Conservation (phyloP, 2,888 invertebrate species). For the Epinotia bilunana region DNA sequence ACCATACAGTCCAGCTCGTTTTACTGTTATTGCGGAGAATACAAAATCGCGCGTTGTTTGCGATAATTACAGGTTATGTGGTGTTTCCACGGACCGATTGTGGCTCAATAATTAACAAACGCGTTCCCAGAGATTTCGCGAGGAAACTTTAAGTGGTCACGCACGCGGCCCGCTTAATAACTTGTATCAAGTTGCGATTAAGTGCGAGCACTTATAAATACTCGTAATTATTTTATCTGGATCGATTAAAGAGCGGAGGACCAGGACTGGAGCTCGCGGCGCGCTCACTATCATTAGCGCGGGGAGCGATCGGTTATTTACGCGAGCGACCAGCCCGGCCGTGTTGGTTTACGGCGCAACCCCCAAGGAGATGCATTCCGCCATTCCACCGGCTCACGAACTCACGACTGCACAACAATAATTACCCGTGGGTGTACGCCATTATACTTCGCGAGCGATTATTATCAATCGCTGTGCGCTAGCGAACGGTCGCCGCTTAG, state of each 20-base stretch:
- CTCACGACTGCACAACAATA: constrained; percentile 84
- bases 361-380: constrained; percentile 85
- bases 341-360: constrained; percentile 83
- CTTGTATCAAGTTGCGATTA: constrained; percentile 71
- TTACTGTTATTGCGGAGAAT: constrained; percentile 68
- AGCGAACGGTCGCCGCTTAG: constrained; percentile 82
- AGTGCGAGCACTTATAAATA: constrained; percentile 78
- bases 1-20: constrained; percentile 56
- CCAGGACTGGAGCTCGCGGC: constrained; percentile 64
- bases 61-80: constrained; percentile 47
- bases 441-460: constrained; percentile 84
- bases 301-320: constrained; percentile 82
- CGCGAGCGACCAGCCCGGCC: constrained; percentile 65
- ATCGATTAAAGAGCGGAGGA: constrained; percentile 72
- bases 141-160: constrained; percentile 66
- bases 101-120: constrained; percentile 64
- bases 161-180: constrained; percentile 64
- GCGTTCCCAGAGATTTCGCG: constrained; percentile 68
- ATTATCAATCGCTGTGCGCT: constrained; percentile 82
- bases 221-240: constrained; percentile 80
- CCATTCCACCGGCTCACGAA: constrained; percentile 81
- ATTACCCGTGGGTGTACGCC: constrained; percentile 85
- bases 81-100: constrained; percentile 57
- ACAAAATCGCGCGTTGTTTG: constrained; percentile 47
- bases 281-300: constrained; percentile 80